Percentiles rank a stretch among this genome's conserved stretches.
Conservation (phyloP, 2,888 invertebrate species). For the Agrotis exclamationis region DNA sequence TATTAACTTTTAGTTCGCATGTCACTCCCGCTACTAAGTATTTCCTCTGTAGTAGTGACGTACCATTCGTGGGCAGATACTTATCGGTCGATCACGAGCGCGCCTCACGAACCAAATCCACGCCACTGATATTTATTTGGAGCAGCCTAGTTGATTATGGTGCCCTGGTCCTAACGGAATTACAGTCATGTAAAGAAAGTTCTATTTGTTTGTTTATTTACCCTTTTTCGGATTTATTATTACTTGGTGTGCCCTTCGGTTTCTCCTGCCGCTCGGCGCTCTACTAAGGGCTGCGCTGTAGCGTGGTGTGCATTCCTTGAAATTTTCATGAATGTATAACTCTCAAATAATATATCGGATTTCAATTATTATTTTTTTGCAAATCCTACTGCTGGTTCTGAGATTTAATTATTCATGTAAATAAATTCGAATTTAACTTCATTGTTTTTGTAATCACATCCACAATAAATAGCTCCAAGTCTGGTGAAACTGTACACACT, state of each 20-base stretch:
- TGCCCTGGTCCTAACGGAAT: conserved; percentile 58
- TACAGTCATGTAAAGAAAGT: conserved; percentile 48
- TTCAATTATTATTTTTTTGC: no score
- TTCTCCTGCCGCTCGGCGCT: no score
- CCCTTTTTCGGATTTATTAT: neutral
- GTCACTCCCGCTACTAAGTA: conserved; percentile 58
- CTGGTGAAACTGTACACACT: neutral
- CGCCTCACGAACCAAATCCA: conserved; percentile 67
- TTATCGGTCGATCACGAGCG: conserved; percentile 71
- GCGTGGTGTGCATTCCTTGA: no score
- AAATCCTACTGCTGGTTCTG: no score
- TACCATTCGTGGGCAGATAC: conserved; percentile 70
- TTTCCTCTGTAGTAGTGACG: conserved; percentile 60
- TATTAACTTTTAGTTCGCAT: conserved; percentile 60
- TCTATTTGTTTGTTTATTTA: conserved; percentile 21
- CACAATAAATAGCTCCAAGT: neutral
- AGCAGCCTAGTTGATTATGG: conserved; percentile 62
- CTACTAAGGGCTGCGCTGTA: no score
- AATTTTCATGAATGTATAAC: no score
- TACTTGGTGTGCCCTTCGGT: neutral
- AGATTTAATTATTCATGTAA: neutral
- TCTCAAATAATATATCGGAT: no score
- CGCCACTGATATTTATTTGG: conserved; percentile 68
- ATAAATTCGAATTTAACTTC: neutral
- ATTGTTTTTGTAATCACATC: neutral